Conservation (phyloP, 2,113 vertebrate species). For the Vulpes lagopus region DNA sequence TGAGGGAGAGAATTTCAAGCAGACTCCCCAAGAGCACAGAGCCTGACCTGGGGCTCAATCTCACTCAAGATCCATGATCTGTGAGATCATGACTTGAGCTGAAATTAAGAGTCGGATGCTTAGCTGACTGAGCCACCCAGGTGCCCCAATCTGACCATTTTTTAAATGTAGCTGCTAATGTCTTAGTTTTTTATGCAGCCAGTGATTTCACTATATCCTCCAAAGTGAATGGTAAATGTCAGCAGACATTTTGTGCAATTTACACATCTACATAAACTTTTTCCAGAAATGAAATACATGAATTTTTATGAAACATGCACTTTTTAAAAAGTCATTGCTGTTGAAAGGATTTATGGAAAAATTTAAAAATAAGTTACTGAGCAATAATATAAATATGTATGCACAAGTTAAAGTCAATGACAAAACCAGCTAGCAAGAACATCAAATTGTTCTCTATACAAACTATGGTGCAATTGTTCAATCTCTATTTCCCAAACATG, state of each 20-base stretch:
- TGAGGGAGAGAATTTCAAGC: neutral
- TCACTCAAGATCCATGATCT: neutral
- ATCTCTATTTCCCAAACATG: neutral
- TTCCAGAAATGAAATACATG: neutral
- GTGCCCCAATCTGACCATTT: neutral
- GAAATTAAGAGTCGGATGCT: neutral
- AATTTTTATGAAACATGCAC: neutral
- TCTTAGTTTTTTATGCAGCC: neutral
- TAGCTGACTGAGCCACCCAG: neutral
- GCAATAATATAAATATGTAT: neutral
- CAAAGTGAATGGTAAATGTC: neutral
- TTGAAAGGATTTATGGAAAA: neutral
- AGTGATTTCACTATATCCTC: neutral
- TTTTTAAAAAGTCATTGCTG: neutral
- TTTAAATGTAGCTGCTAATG: neutral
- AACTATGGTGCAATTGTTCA: neutral
- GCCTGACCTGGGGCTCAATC: neutral
- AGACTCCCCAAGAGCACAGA: neutral
- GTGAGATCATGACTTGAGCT: neutral
- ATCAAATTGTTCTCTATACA: neutral
- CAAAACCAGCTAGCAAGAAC: neutral
- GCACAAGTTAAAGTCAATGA: neutral
- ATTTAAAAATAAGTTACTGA: neutral
- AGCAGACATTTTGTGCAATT: neutral
- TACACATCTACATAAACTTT: neutral